These are phyloP conservation scores for Drosophila kanapiae DNA, from an alignment of 1,140 invertebrate species.

Conservation along the genomic window DNA sequence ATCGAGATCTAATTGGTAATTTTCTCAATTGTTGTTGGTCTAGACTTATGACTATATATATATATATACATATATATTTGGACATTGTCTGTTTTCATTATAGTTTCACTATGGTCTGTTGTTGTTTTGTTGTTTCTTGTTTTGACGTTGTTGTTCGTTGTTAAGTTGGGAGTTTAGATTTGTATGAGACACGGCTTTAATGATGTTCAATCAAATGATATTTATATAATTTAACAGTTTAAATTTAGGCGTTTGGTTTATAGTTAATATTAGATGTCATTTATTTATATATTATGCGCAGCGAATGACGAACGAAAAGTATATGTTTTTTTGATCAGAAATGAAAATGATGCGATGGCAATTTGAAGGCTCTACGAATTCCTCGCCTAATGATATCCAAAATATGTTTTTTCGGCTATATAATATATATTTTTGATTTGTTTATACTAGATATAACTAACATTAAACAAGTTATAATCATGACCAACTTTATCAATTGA, in stretches of 20 bases:
- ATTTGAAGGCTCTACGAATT: conserved; percentile 15
- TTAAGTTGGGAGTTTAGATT: conserved; percentile 33
- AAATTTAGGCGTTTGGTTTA: conserved; percentile 48
- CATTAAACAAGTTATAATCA: not conserved
- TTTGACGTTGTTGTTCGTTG: conserved; percentile 18
- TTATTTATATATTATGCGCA: conserved; percentile 60
- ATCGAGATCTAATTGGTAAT: conserved; percentile 78
- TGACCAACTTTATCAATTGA: not conserved
- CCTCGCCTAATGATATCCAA: conserved; percentile 10
- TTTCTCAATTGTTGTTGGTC: conserved; percentile 61
- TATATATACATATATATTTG: conserved; percentile 5
- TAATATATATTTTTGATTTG: not conserved
- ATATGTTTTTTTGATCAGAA: not conserved
- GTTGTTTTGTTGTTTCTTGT: conserved; percentile 20
- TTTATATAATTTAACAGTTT: conserved; percentile 22
- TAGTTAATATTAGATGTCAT: conserved; percentile 51
- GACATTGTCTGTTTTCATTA: conserved; percentile 22
- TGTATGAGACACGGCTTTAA: conserved; percentile 21
- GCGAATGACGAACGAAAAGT: conserved; percentile 33
- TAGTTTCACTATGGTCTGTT: conserved; percentile 12
- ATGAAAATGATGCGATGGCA: conserved; percentile 4
- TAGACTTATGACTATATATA: conserved; percentile 12
- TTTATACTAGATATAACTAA: not conserved
- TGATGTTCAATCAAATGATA: conserved; percentile 27
- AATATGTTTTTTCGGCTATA: conserved; percentile 2